Base-by-base conservation (phyloP, 2,888 invertebrate species). In the Dicroscelio sp. region DNA sequence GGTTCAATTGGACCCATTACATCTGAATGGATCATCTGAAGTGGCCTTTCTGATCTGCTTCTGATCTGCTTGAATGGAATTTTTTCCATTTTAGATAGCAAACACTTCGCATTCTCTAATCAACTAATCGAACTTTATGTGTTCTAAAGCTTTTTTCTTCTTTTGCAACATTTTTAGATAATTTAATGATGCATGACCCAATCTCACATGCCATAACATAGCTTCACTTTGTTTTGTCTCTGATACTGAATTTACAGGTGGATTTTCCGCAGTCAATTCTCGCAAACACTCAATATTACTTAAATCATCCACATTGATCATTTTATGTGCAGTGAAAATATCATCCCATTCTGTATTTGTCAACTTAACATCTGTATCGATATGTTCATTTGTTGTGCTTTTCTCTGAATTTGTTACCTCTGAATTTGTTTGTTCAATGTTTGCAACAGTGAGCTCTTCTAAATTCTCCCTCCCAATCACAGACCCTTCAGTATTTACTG, bases 91-190 rank as follows among this genome's bases (percentile, higher is more conserved):
- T 85, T 88, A n/a, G 84, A 67, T 82, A 69, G 65, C 73, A 80
- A 38, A 89, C 76, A 71, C 63, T 83, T 94, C 94, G 55, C 94
- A 94, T n/a, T 94, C 92, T 85, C 38, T 79, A 20, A 94, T 94
- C 17, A 87, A 71, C 14, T 94, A 93, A 65, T 94, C 92, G 75
- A 94, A 94, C 30, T 88, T 93, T 65, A 93, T 90, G 27, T 94
- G 58, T 52, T 93, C 31, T 69, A 93, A 75, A 6, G 12, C 76
- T 30, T 90, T 86, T 25, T 91, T 84, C 67, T 83, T 89, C 67
- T 93, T 93, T 73, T 94, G 90, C 31, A 94, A 38, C 52, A 69
- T 85, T 82, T 93, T 94, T 43, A 94, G 31, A 76, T 94, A 94
- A 4, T 85, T 92, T 5, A 94, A 27, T 1, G 93, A 94, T 31